Base-by-base conservation (phyloP, 2,797 vertebrate species). In the Gephyroberyx darwinii region DNA sequence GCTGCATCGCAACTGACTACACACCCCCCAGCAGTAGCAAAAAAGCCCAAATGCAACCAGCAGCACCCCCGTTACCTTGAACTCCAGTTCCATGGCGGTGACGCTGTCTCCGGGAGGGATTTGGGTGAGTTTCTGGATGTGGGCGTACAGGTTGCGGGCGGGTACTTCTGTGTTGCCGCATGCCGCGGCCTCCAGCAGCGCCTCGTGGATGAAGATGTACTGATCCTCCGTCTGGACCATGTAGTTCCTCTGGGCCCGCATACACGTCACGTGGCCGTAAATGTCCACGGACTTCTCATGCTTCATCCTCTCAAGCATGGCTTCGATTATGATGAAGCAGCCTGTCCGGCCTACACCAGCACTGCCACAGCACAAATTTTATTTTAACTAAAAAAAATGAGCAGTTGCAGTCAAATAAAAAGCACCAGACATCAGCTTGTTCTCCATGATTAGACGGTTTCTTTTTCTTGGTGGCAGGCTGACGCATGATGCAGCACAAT, bases 141-240 rank as follows among this genome's bases (percentile, higher is more conserved):
- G 96, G 71, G 95, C 93, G 0, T 95, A 97, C 65, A 99, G 95
- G 92, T 91, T 96, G 77, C 96, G 95, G 1, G 97, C 97, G 0
- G 95, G 94, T 55, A 99, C 96, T 77, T 99, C 97, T 0, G 97
- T 98, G 87, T 93, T 95, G 54, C 96, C 96, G 1, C 96, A 97
- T 0, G 90, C 90, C 67, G 95, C 95, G 0, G 97, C 96, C 84
- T 99, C 98, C 72, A 97, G 93, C 86, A 99, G 93, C 6, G 96
- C 96, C 87, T 99, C 96, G 0, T 99, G 96, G 86, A 99, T 97
- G 90, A 99, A 99, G 79, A 97, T 91, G 50, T 99, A 99, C 86
- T 99, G 98, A 86, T 99, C 97, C 89, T 99, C 96, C 0, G 98
- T 99, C 91, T 99, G 97, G 57, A 99, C 97, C 98, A 98, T 98